Base-by-base conservation (phyloP, 1,140 invertebrate species). In the Chrysomallon squamiferum region DNA sequence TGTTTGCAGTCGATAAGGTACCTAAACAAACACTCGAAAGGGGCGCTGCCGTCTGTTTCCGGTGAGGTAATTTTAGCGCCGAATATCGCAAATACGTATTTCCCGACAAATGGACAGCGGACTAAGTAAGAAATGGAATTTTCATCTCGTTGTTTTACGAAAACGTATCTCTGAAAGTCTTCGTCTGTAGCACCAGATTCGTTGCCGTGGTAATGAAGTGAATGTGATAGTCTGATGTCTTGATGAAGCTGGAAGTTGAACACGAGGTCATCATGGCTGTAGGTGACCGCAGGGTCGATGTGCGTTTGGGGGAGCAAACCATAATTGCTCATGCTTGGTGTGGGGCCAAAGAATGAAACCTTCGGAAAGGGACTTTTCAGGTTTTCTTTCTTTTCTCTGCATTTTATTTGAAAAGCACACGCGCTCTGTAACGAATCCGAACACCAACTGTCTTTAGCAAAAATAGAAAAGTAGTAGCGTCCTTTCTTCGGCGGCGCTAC, bases 391-490 rank as follows among this genome's bases (percentile, higher is more conserved):
- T 74, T 76, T 66, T 80, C 80, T 18, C 77, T 66, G 59, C 77
- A 82, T 30, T 78, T 78, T 47, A 83, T 72, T 56, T 75, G 73
- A 57, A 85, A 84, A 13, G 77, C 75, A 63, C 82, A 84, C 11
- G 79, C 81, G 60, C 82, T 78, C 61, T 85, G 81, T 30, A 85
- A 64, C 11, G 80, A 80, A 27, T 81, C 77, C n/a, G 79, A 78
- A 38, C 73, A 71, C 77, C 80, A 82, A 20, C 77, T 72, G 41
- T 80, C 78, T 62, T 80, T 79, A n/a, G 78, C 80, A 61, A 74
- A 85, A 25, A 85, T 74, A 29, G 81, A 79, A 45, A 83, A 81
- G 62, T 76, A 83, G 67, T 78, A 85, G 25, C 74, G 64, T 5
- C 83, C 83, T 13, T 76, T 57, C 68, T 77, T 77, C 11, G 83